Conservation (phyloP, 2,113 vertebrate species). For the Aegithalos caudatus region DNA sequence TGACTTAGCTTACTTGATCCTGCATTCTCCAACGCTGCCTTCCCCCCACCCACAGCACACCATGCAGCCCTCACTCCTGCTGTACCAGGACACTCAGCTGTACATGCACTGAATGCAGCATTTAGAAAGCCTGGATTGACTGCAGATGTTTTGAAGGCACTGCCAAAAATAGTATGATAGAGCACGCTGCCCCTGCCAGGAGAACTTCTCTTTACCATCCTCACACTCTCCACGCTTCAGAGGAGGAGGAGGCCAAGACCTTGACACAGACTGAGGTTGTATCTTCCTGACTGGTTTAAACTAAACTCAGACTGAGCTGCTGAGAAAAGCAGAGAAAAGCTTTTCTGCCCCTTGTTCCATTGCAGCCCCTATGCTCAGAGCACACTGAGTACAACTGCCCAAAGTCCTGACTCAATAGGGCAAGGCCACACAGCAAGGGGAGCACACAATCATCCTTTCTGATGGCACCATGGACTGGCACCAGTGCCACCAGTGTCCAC, state of each 20-base stretch:
- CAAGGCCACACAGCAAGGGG: rapidly evolving
- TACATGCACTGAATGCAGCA: neutral
- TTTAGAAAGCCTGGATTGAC: neutral
- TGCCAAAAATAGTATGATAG: neutral
- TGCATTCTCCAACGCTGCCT: neutral
- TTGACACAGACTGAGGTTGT: neutral
- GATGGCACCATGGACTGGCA: neutral
- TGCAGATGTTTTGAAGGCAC: conserved; percentile 13
- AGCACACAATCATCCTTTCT: neutral
- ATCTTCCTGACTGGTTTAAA: neutral
- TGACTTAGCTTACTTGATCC: neutral
- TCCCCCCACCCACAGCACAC: neutral
- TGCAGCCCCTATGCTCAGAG: rapidly evolving
- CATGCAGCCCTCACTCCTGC: neutral
- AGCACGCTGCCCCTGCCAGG: neutral
- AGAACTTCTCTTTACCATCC: neutral
- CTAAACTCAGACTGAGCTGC: neutral
- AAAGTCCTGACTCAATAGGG: neutral
- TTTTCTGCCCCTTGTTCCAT: neutral
- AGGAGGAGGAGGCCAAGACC: neutral
- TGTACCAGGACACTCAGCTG: conserved; percentile 15
- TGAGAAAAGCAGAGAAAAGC: neutral
- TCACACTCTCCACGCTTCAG: rapidly evolving
- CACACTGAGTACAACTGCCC: neutral
- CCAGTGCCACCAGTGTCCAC: neutral